phyloP scores from a whole-genome alignment of 1,140 invertebrate genomes.

The Orchestia grillus region DNA sequence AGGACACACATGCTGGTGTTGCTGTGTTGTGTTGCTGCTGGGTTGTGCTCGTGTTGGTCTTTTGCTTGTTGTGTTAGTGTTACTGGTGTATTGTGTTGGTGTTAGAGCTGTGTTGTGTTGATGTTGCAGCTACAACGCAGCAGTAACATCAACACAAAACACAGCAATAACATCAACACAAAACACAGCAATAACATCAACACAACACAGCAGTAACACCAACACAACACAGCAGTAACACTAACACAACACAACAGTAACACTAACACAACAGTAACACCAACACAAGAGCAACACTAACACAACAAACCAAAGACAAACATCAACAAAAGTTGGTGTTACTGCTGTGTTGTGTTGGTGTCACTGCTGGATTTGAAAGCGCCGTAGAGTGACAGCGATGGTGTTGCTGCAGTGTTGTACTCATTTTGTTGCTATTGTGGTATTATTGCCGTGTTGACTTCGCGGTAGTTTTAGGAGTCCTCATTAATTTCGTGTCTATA shows the following conservation, averaged over 20 bases:
- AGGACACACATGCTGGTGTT: not conserved
- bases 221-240: not conserved
- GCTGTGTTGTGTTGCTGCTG: not conserved
- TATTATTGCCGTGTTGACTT: not conserved
- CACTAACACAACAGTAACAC: not conserved
- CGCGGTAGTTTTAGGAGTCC: too few relatives aligned
- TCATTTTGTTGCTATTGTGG: not conserved
- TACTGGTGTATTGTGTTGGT: not conserved
- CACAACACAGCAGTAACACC: not conserved
- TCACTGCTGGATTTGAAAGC: not conserved
- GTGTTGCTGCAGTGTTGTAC: not conserved
- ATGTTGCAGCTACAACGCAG: not conserved
- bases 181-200: not conserved
- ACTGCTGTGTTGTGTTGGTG: not conserved
- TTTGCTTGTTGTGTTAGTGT: not conserved
- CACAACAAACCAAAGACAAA: too few relatives aligned
- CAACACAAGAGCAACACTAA: too few relatives aligned
- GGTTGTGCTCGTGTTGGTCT: not conserved
- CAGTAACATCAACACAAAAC: not conserved
- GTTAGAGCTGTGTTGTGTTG: not conserved
- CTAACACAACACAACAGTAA: not conserved
- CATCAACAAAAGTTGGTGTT: too few relatives aligned
- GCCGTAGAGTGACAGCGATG: not conserved
- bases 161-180: not conserved
- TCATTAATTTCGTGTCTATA: too few relatives aligned